Percentiles rank a stretch among this genome's conserved stretches.
These are phyloP conservation scores for Diarsia brunnea DNA, from an alignment of 2,888 invertebrate genomes.

Conservation along the genomic window DNA sequence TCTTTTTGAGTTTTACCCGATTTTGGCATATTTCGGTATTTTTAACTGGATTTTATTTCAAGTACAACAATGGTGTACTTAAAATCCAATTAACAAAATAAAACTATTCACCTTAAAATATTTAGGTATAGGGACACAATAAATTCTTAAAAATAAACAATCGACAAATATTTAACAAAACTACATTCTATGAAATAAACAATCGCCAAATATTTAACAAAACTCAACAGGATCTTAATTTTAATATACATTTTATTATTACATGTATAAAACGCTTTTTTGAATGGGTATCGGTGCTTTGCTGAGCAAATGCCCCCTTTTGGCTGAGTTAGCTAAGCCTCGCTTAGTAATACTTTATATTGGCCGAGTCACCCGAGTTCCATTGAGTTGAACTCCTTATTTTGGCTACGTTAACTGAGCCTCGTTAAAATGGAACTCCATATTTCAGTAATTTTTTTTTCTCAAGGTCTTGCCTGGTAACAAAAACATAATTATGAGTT, in stretches of 20 bases:
- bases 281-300: background rate
- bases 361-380: background rate
- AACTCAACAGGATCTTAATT: constrained; percentile 19
- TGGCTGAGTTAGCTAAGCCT: background rate
- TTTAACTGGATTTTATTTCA: background rate
- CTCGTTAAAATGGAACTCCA: too few species aligned
- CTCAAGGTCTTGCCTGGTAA: background rate
- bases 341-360: background rate
- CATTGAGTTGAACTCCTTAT: background rate
- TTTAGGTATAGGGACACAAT: background rate
- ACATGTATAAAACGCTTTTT: background rate
- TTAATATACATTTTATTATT: background rate
- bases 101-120: background rate
- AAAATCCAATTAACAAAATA: background rate
- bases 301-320: background rate
- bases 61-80: background rate
- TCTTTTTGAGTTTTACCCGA: background rate
- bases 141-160: constrained; percentile 15
- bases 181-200: constrained; percentile 20
- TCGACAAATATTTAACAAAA: background rate
- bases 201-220: constrained; percentile 7
- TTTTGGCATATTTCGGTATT: background rate
- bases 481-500: background rate
- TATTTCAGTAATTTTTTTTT: background rate
- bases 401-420: background rate